Conservation (phyloP, 2,797 vertebrate genomes). For the Anas capensis region DNA sequence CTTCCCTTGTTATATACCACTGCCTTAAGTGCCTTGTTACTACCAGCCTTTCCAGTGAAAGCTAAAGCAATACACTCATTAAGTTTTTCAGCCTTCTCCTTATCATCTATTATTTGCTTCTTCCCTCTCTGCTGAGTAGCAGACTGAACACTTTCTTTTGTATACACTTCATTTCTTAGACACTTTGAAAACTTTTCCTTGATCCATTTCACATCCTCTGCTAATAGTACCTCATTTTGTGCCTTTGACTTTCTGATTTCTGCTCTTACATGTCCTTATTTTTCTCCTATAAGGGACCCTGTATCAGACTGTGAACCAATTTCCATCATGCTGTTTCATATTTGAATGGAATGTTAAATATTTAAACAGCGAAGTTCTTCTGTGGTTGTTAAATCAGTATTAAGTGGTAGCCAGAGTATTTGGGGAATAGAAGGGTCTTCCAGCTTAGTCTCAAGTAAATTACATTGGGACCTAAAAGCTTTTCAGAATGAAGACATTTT, state of each 20-base stretch:
- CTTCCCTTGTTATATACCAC: background rate
- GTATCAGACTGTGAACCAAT: conserved; percentile 44
- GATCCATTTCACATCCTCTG: conserved; percentile 40
- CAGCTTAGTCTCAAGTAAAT: conserved; percentile 19
- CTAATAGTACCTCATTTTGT: conserved; percentile 22
- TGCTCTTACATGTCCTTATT: background rate
- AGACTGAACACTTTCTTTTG: conserved; percentile 39
- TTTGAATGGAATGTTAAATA: conserved; percentile 64
- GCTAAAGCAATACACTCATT: background rate
- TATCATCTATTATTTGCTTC: background rate
- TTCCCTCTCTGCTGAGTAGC: background rate
- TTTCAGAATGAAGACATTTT: background rate
- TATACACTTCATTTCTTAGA: background rate
- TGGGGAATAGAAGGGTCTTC: background rate
- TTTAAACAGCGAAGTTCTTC: conserved; percentile 60
- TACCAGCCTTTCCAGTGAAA: background rate
- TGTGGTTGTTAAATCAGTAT: conserved; percentile 57
- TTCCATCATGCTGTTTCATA: conserved; percentile 55
- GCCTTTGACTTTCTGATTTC: conserved; percentile 33
- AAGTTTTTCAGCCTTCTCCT: background rate
- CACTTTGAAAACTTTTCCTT: conserved; percentile 3
- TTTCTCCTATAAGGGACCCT: background rate
- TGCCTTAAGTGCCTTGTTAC: background rate
- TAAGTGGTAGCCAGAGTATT: conserved; percentile 32
- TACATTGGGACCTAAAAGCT: background rate